phyloP scores from a whole-genome alignment of 1,140 invertebrate genomes.

The Panulirus ornatus region DNA sequence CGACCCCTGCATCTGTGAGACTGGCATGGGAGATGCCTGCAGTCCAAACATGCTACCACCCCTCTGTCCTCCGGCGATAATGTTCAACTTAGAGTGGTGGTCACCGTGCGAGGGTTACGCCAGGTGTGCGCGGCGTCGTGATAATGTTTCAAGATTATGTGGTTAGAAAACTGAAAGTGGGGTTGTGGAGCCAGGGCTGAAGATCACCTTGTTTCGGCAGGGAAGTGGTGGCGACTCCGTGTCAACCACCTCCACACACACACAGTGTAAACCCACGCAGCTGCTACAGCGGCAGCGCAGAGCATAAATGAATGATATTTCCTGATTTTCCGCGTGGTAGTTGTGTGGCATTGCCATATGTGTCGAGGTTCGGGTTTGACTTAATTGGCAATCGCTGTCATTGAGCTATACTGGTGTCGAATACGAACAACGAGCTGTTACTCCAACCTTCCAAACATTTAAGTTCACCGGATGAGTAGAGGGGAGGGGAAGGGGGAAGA shows the following conservation, averaged over 20 bases:
- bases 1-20: constrained; percentile 10
- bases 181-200: neutral
- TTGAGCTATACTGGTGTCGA: no score
- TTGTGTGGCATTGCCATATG: no score
- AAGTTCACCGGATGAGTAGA: no score
- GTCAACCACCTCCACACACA: no score
- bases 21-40: neutral
- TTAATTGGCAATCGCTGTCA: no score
- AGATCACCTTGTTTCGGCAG: constrained; percentile 12
- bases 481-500: neutral
- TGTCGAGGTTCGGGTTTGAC: no score
- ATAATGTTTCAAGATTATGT: constrained; percentile 38
- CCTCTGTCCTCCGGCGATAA: neutral
- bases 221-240: neutral
- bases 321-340: no score
- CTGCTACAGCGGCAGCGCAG: no score
- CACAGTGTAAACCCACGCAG: no score
- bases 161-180: constrained; percentile 59
- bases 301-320: no score
- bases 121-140: neutral
- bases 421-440: no score
- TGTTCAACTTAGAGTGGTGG: neutral
- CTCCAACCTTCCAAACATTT: no score
- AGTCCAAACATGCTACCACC: neutral
- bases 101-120: constrained; percentile 20